These are phyloP conservation scores for Apodemia mormo DNA, from an alignment of 2,888 invertebrate species.

Conservation along the genomic window DNA sequence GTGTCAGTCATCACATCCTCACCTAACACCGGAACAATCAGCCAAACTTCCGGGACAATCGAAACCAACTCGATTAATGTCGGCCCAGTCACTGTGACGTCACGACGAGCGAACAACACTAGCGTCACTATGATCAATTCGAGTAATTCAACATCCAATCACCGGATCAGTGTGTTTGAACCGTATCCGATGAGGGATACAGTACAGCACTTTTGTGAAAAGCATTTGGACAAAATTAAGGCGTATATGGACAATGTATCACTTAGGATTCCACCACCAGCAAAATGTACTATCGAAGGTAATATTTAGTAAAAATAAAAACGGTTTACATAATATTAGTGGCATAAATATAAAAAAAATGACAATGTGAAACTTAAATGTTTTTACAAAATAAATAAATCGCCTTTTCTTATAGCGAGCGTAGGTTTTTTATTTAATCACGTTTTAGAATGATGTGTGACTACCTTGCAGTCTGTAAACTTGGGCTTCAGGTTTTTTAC, in stretches of 20 bases:
- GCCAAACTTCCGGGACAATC: conserved; percentile 28
- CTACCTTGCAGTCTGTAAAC: too few relatives aligned
- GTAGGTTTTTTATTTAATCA: too few relatives aligned
- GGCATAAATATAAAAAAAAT: too few relatives aligned
- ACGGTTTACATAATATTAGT: too few relatives aligned
- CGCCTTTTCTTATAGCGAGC: too few relatives aligned
- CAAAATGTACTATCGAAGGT: conserved; percentile 97
- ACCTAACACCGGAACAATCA: conserved; percentile 38
- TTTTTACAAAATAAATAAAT: too few relatives aligned
- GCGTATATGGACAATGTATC: conserved; percentile 94
- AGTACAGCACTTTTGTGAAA: conserved; percentile 97
- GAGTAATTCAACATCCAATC: conserved; percentile 63
- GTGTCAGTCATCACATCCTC: conserved; percentile 50
- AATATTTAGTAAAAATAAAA: conserved; percentile 41
- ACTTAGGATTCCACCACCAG: conserved; percentile 92
- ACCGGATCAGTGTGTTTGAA: conserved; percentile 91
- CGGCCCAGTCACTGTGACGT: conserved; percentile 84
- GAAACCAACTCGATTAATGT: conserved; percentile 56
- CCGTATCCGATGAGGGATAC: conserved; percentile 95
- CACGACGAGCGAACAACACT: conserved; percentile 86
- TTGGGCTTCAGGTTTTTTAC: too few relatives aligned
- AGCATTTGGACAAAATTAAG: conserved; percentile 95
- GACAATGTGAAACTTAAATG: too few relatives aligned
- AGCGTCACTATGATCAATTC: conserved; percentile 88
- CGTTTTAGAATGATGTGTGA: too few relatives aligned